These are phyloP conservation scores for Corythoichthys haematopterus DNA, from an alignment of 2,113 vertebrate genomes.

Conservation along the genomic window DNA sequence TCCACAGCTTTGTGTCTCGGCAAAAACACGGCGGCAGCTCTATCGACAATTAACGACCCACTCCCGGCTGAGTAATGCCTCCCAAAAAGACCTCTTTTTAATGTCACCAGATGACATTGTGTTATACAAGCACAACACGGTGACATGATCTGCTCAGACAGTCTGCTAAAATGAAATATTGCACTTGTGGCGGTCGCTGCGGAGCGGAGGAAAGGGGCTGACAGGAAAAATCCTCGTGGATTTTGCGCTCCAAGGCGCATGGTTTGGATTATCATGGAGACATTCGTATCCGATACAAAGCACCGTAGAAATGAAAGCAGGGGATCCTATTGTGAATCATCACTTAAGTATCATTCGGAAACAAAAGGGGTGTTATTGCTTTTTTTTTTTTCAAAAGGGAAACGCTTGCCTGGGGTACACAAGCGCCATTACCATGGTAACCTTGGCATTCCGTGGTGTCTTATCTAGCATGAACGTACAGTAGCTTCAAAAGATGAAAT, in stretches of 20 bases:
- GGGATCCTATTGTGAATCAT: constrained; percentile 17
- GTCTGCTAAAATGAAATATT: constrained; percentile 47
- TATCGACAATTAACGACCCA: constrained; percentile 67
- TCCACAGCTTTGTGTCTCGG: constrained; percentile 57
- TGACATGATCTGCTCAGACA: constrained; percentile 58
- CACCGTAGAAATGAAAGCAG: constrained; percentile 10
- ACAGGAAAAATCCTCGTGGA: neutral
- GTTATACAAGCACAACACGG: constrained; percentile 60
- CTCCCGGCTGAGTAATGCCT: constrained; percentile 54
- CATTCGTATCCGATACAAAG: neutral
- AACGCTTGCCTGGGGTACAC: constrained; percentile 26
- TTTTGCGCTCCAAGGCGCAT: neutral
- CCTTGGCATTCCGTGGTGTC: no score
- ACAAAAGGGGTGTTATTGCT: no score
- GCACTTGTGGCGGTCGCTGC: constrained; percentile 36
- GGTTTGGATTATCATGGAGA: neutral
- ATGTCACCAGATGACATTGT: constrained; percentile 59
- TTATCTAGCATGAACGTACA: constrained; percentile 32
- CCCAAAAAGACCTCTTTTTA: constrained; percentile 60
- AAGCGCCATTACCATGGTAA: constrained; percentile 48
- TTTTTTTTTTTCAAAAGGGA: no score
- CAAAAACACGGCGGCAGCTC: constrained; percentile 56
- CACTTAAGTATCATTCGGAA: constrained; percentile 31
- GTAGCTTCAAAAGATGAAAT: constrained; percentile 19
- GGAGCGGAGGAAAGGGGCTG: neutral